Evolutionary conservation across 2,113 vertebrate species (phyloP), one percentile per base, ranked within the genome.

Genomic region (Xiphophorus couchianus): DNA sequence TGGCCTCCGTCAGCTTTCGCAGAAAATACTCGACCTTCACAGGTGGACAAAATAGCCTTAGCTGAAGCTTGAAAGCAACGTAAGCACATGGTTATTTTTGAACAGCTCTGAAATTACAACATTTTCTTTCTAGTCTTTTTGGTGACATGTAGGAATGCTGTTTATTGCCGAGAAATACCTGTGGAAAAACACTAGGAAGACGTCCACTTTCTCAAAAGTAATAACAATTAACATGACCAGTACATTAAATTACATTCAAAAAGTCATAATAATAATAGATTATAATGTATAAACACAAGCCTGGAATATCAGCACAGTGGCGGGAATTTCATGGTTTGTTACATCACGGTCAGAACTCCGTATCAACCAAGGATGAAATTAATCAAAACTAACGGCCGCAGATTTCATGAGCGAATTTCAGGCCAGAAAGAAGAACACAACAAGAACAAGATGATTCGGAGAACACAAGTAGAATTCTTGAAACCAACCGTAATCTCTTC

Each of bases 1-100:
- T 97, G 1, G 96, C 95, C 86, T 99, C 97, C 0, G 90, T 95
- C 62, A 98, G 92, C 75, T 97, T 98, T 83, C 95, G 95, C 73
- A 99, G 93, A 2, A 98, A 94, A 78, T 97, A 99, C 66, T 99
- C 97, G 27, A 98, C 95, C 97, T 99, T 80, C 48, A 73, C 30
- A 63, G 64, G 69, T 2, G 28, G 3, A 74, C 25, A 61, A 42
- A 54, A 35, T 0, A 10, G 5, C 4, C 25, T 67, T 27, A 15
- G 28, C 60, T 27, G 14, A 22, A 62, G 51, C 27, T 25, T 25
- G 51, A 66, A 71, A 25, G 11, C 5, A 22, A 29, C 28, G 7
- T 2, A 8, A 39, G 35, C 30, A 22, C 6, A 62, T 5, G 28
- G 11, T n/a, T 58, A 61, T 27, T 28, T 13, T 19, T 3, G 61